These are phyloP conservation scores for Stegastes partitus DNA, from an alignment of 2,113 vertebrate genomes.

Conservation along the genomic window DNA sequence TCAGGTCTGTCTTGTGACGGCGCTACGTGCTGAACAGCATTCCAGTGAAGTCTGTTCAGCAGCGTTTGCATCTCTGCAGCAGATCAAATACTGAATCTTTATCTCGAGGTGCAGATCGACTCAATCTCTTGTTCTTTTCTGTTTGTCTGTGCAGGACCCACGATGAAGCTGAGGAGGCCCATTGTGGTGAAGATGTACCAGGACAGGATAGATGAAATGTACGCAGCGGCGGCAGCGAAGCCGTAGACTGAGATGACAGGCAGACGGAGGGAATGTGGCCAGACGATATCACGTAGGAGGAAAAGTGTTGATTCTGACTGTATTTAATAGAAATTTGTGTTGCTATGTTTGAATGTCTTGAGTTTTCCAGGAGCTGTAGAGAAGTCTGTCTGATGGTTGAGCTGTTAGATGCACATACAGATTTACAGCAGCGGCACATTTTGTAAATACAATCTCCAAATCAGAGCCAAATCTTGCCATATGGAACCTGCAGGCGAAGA, in stretches of 20 bases:
- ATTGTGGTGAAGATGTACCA: slow-evolving; percentile 85
- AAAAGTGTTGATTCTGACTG: background rate
- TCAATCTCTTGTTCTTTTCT: background rate
- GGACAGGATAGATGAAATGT: slow-evolving; percentile 82
- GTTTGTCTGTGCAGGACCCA: slow-evolving; percentile 79
- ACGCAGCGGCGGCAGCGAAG: slow-evolving; percentile 49
- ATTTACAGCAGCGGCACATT: slow-evolving; percentile 38
- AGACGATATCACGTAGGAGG: background rate
- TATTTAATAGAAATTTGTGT: slow-evolving; percentile 38
- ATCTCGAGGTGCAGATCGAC: background rate
- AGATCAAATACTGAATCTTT: background rate
- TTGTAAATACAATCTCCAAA: slow-evolving; percentile 53
- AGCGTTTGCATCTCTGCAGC: background rate
- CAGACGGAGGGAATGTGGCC: background rate
- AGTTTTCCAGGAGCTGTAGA: background rate
- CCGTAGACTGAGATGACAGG: slow-evolving; percentile 29
- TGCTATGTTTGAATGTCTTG: background rate
- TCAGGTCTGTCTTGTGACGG: slow-evolving; percentile 1
- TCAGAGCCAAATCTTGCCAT: slow-evolving; percentile 49
- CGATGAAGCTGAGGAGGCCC: slow-evolving; percentile 86
- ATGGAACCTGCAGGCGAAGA: background rate
- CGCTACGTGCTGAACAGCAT: background rate
- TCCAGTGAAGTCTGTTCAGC: background rate
- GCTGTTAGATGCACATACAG: slow-evolving; percentile 42
- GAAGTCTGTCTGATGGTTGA: slow-evolving; percentile 32